Percentiles rank a stretch among this genome's conserved stretches.
Conservation (phyloP, 1,140 invertebrate genomes). For the Ooceraea biroi region DNA sequence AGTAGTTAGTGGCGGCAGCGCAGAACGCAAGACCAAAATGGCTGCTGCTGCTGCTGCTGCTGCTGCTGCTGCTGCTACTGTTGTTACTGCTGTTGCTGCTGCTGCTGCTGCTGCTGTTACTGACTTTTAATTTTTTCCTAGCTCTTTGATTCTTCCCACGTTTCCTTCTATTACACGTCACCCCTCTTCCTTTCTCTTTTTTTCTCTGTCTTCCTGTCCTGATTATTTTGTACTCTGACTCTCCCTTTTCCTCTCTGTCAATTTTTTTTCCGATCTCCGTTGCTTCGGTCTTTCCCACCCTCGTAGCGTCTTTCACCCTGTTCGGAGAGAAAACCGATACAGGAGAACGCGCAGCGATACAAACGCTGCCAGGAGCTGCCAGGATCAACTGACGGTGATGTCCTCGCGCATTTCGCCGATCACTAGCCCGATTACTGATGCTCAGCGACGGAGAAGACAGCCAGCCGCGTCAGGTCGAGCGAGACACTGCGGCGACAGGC, state of each 20-base stretch:
- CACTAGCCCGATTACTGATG: slow-evolving; percentile 61
- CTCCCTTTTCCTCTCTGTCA: background rate
- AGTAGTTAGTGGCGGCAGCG: slow-evolving; percentile 72
- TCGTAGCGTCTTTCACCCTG: slow-evolving; percentile 22
- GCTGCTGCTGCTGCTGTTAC: slow-evolving; percentile 13
- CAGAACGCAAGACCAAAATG: slow-evolving; percentile 78
- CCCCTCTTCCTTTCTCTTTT: background rate
- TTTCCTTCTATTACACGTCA: background rate
- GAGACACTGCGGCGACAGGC: slow-evolving; percentile 4
- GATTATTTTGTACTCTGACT: background rate
- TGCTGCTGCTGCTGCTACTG: background rate
- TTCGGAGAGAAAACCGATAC: background rate
- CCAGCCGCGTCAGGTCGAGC: background rate
- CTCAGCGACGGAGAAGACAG: slow-evolving; percentile 32
- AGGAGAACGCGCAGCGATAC: slow-evolving; percentile 5
- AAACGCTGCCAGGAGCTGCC: slow-evolving; percentile 6
- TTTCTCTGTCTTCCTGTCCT: background rate
- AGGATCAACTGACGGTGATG: slow-evolving; percentile 61
- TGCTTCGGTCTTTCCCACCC: slow-evolving; percentile 26
- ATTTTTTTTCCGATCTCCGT: background rate
- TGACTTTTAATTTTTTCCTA: slow-evolving; percentile 14
- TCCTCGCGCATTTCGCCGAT: slow-evolving; percentile 59
- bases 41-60: slow-evolving; percentile 74
- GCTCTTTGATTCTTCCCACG: background rate
- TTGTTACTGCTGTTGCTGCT: slow-evolving; percentile 57